Evolutionary conservation across 2,797 vertebrate genomes (phyloP), one percentile per base, ranked within the genome.

Genomic region (Botia kubotai): DNA sequence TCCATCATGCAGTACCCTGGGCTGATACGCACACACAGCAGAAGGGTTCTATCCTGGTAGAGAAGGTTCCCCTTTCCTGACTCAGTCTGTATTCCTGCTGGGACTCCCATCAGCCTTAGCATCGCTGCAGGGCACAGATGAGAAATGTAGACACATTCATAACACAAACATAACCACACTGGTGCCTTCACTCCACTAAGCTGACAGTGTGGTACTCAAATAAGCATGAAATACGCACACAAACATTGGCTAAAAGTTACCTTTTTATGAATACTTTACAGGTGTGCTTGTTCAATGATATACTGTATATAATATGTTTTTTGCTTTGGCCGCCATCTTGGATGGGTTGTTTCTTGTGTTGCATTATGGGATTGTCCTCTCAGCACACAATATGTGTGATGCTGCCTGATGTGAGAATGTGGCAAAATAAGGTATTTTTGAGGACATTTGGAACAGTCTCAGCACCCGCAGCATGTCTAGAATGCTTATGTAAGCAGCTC

Each of bases 61-160:
- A 33, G 33, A 68, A 77, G 65, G 52, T 58, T 68, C 69, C 67
- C 58, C 53, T 58, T 63, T 33, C 52, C 58, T 53, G 43, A 33
- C 29, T 70, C 55, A 69, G 26, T 77, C 62, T 77, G 33, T 29
- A 66, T 43, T 60, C 29, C 46, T 69, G 75, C 75, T 77, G 75
- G 52, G 65, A 58, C 21, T 77, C 21, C 65, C 75, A 46, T 69
- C 52, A 69, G 75, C 26, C 46, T 26, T 12, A 52, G 62, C 66
- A 13, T 6, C 6, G 21, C 52, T 53, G 36, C 36, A 57, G 52
- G 65, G 75, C 16, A 26, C 52, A 68, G 23, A 16, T 29, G 19
- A 52, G 33, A 77, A 68, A n/a, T 68, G 16, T 43, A 69, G 52
- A 12, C 65, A 33, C 33, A 33, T 33, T 5, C 23, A 26, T 26